These are phyloP conservation scores for Elephas maximus DNA, from an alignment of 2,113 vertebrate species.

Conservation along the genomic window DNA sequence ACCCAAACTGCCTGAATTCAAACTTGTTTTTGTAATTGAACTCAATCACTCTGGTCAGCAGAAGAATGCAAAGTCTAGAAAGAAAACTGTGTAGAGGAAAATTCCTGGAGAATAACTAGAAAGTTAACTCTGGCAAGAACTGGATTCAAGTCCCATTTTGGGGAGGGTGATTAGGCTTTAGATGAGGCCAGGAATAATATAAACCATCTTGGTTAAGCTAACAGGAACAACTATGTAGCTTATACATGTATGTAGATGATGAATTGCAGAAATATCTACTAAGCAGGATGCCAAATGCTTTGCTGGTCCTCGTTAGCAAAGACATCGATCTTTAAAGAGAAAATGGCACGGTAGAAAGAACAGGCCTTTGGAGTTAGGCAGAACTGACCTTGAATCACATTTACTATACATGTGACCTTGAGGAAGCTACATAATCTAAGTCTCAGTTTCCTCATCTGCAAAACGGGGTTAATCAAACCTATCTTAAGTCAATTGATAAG, in stretches of 20 bases:
- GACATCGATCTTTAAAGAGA: slow-evolving; percentile 19
- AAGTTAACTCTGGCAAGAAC: neutral
- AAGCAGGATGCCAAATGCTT: neutral
- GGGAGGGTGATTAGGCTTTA: neutral
- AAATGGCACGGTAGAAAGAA: neutral
- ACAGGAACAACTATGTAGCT: neutral
- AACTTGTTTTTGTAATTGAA: slow-evolving; percentile 47
- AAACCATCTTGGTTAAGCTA: neutral
- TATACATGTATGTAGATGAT: neutral
- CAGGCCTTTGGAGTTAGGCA: neutral
- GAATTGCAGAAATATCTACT: slow-evolving; percentile 35
- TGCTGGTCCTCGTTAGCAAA: neutral
- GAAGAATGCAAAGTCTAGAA: neutral
- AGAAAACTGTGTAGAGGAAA: neutral
- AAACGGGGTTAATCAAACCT: neutral
- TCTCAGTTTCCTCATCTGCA: too few species aligned
- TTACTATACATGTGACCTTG: neutral
- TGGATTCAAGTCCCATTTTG: slow-evolving; percentile 12
- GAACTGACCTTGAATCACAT: neutral
- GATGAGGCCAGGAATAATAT: slow-evolving; percentile 4
- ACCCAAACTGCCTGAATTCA: slow-evolving; percentile 29
- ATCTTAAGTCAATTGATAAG: neutral
- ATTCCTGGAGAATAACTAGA: slow-evolving; percentile 3
- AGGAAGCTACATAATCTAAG: too few species aligned
- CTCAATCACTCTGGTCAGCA: neutral